Percentiles rank a stretch among this genome's conserved stretches.
Conservation (phyloP, 2,113 vertebrate genomes). For the Macquaria ambigua region DNA sequence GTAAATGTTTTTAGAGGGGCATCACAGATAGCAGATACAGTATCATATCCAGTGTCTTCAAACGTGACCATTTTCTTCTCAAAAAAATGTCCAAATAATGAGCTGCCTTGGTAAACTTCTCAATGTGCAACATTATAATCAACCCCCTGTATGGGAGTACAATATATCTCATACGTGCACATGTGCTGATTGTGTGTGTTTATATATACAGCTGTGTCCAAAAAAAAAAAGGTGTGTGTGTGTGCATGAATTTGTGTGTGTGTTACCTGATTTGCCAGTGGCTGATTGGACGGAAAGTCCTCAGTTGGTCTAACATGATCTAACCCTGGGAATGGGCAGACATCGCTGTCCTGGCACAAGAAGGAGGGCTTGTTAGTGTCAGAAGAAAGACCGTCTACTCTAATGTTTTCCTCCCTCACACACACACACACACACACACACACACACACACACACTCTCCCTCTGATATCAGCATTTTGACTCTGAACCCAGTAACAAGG, state of each 20-base stretch:
- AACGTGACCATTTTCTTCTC: not conserved
- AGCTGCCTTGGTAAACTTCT: no score
- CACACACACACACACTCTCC: slow-evolving; percentile 8
- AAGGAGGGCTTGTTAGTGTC: slow-evolving; percentile 54
- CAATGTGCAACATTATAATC: no score
- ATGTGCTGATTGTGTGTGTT: not conserved
- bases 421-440: not conserved
- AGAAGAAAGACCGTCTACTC: slow-evolving; percentile 14
- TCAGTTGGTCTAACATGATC: slow-evolving; percentile 25
- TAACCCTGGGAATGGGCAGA: slow-evolving; percentile 26
- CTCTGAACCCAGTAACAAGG: slow-evolving; percentile 32
- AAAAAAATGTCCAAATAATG: no score
- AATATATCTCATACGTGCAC: not conserved
- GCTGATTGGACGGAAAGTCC: slow-evolving; percentile 43
- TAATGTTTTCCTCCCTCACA: slow-evolving; percentile 9
- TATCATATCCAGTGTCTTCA: not conserved
- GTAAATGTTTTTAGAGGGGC: not conserved
- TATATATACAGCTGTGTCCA: not conserved
- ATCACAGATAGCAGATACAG: not conserved
- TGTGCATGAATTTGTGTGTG: not conserved
- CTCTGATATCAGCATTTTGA: slow-evolving; percentile 36
- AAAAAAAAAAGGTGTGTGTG: not conserved
- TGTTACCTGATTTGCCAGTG: slow-evolving; percentile 3
- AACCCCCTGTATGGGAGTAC: not conserved
- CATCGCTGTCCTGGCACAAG: slow-evolving; percentile 37